Evolutionary conservation across 2,797 vertebrate species (phyloP), one percentile per base, ranked within the genome.

Genomic region (Artibeus lituratus): DNA sequence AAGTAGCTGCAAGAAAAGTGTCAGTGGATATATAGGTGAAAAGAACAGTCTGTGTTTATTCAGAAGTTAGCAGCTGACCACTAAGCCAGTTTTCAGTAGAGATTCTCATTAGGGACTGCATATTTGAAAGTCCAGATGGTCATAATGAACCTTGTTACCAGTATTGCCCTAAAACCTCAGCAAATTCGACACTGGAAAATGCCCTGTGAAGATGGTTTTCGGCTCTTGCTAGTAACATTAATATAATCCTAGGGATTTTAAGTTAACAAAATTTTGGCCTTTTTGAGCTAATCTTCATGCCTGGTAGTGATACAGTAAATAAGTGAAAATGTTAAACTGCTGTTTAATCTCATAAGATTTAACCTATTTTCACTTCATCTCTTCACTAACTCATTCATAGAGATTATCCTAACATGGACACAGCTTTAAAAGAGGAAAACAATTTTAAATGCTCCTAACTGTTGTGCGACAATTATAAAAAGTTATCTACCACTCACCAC

Each of bases 171-270:
- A 59, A 19, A 15, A 69, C 32, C 37, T 78, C 51, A 77, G 19
- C 16, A 65, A 94, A 42, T 88, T 92, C 59, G 92, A 1, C 78
- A 57, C 91, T 96, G 24, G 26, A 84, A 89, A 96, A 32, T 94
- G 35, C 2, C 62, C 49, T 32, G 10, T 39, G n/a, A 94, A 91
- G 10, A n/a, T 77, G 32, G 16, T 35, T 94, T 70, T 73, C 70
- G 62, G n/a, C 49, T 86, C 19, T 94, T 94, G 18, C n/a, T 87
- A 29, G 35, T 85, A 72, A 53, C 19, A 26, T 65, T 90, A 91
- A 53, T 78, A 35, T 70, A 83, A 86, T 47, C 10, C 29, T 93
- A 69, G 32, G 57, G 85, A 59, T 87, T 1, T 47, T 89, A 77
- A n/a, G 32, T 49, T 21, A 77, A 39, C 42, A 37, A 59, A 49